Percentiles rank a stretch among this genome's conserved stretches.
phyloP scores from a whole-genome alignment of 1,140 invertebrate species.

The Wiebesia pumilae region DNA sequence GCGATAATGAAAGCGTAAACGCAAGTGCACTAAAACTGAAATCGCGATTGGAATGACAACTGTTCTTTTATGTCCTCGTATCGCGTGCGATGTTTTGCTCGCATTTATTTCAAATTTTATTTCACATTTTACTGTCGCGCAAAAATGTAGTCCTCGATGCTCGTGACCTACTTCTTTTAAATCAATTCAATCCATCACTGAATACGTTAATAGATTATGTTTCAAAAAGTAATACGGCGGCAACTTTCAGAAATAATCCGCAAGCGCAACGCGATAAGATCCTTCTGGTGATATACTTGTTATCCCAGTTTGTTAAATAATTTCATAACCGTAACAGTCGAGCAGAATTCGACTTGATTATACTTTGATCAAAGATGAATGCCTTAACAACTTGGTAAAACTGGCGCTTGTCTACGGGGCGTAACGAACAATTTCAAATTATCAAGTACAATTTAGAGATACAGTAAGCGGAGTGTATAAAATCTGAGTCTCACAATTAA shows the following conservation, averaged over 20 bases:
- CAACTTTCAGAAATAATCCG: background rate
- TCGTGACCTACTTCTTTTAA: background rate
- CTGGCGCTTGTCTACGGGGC: background rate
- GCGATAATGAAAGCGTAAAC: background rate
- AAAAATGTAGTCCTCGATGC: background rate
- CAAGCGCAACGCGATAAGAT: background rate
- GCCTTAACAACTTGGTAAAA: background rate
- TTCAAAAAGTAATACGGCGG: background rate
- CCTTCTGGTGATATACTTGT: background rate
- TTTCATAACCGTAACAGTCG: background rate
- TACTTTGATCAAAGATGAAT: background rate
- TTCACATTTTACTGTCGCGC: too few species aligned
- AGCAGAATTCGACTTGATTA: background rate
- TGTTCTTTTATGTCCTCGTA: too few species aligned
- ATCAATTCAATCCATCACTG: background rate
- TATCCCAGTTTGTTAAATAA: background rate
- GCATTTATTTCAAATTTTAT: too few species aligned
- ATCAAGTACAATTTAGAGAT: background rate
- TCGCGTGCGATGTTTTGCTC: too few species aligned
- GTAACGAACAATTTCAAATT: conserved; percentile 13
- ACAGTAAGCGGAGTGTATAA: too few species aligned
- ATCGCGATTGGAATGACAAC: background rate
- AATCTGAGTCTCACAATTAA: background rate
- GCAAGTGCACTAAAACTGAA: background rate
- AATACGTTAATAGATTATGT: background rate